phyloP scores from a whole-genome alignment of 2,113 vertebrate genomes.

The Oryzias melastigma region DNA sequence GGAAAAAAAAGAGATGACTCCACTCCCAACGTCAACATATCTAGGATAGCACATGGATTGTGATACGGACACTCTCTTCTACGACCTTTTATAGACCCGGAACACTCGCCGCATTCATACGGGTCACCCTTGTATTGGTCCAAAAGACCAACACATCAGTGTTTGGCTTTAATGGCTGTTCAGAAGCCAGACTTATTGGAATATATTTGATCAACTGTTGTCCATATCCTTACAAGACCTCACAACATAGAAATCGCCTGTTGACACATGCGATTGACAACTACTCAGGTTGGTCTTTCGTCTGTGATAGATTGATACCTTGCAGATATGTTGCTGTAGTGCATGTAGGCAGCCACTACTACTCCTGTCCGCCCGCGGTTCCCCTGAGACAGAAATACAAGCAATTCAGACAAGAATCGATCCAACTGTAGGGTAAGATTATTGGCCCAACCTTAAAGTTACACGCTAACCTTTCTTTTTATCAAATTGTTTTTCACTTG shows the following conservation, averaged over 20 bases:
- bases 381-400: constrained; percentile 74
- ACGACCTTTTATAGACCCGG: too few species aligned
- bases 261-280: neutral
- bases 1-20: too few species aligned
- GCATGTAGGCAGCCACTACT: constrained; percentile 95
- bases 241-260: neutral
- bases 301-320: constrained; percentile 76
- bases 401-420: constrained; percentile 11
- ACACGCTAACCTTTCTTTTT: too few species aligned
- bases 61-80: too few species aligned
- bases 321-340: constrained; percentile 98
- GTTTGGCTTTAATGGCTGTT: constrained; percentile 34
- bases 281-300: too few species aligned
- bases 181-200: constrained; percentile 4
- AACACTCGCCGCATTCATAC: too few species aligned
- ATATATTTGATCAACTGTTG: constrained; percentile 14
- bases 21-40: too few species aligned
- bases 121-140: too few species aligned
- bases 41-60: too few species aligned
- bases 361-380: constrained; percentile 91
- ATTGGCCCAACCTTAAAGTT: too few species aligned
- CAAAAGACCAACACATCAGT: constrained; percentile 7
- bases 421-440: neutral
- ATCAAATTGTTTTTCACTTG: neutral
- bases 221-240: constrained; percentile 33